Percentiles rank a stretch among this genome's conserved stretches.
phyloP scores from a whole-genome alignment of 2,113 vertebrate species.

The Halcyon malimbica region DNA sequence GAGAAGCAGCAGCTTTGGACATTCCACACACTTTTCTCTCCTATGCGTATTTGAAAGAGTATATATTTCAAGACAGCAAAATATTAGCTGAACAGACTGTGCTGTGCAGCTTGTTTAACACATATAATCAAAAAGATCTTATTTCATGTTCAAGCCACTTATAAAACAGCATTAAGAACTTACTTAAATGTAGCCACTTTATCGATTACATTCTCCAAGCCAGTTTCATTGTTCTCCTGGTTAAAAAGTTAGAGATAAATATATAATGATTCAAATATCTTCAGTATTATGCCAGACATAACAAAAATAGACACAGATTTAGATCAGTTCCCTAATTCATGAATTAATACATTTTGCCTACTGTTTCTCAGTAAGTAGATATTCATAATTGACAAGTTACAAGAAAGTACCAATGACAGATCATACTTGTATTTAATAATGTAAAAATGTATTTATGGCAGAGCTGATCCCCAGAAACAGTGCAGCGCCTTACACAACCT shows the following conservation, averaged over 20 bases:
- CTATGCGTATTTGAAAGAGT: not conserved
- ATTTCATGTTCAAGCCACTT: not conserved
- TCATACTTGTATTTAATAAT: not conserved
- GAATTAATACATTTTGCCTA: not conserved
- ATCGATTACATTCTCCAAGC: slow-evolving; percentile 91
- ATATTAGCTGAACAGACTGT: not conserved
- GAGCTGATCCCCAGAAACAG: not conserved
- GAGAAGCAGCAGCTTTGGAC: not conserved
- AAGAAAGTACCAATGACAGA: not conserved
- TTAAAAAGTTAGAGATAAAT: slow-evolving; percentile 30
- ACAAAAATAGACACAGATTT: not conserved
- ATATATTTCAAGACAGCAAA: not conserved
- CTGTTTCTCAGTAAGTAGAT: not conserved
- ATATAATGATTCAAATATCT: not conserved
- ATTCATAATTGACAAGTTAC: not conserved
- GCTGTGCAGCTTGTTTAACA: not conserved
- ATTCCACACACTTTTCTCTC: not conserved
- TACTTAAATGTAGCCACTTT: slow-evolving; percentile 97
- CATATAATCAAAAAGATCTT: not conserved
- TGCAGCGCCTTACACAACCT: not conserved
- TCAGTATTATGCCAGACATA: not conserved
- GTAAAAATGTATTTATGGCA: not conserved
- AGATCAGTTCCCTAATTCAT: not conserved
- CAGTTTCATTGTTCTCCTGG: slow-evolving; percentile 96
- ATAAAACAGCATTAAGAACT: slow-evolving; percentile 56